Percentiles rank a stretch among this genome's conserved stretches.
Evolutionary conservation across 2,797 vertebrate genomes (phyloP).

Genomic region (Myotis vivesi): DNA sequence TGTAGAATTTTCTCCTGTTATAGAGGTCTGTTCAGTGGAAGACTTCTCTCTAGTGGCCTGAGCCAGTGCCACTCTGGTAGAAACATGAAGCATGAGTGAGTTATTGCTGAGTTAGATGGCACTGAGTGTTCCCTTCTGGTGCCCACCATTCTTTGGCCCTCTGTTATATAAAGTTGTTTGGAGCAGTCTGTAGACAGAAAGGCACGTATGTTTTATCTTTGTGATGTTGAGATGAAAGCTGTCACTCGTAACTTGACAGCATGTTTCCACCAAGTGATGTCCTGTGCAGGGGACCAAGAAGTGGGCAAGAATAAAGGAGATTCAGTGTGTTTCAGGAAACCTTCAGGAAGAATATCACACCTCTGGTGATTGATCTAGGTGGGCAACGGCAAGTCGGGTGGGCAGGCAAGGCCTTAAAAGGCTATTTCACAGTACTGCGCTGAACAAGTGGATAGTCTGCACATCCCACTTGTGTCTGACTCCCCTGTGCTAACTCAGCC

Average conservation of each 20-base stretch:
- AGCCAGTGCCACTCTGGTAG: background rate
- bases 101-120: background rate
- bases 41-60: background rate
- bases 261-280: background rate
- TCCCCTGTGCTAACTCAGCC: background rate
- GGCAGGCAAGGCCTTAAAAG: background rate
- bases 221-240: background rate
- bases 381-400: background rate
- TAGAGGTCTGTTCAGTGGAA: background rate
- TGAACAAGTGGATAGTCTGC: background rate
- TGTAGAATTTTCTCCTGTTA: conserved; percentile 11
- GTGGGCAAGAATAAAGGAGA: background rate
- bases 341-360: background rate
- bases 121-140: background rate
- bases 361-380: background rate
- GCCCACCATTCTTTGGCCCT: background rate
- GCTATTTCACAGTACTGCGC: background rate
- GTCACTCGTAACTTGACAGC: background rate
- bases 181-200: background rate
- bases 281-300: background rate
- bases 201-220: background rate
- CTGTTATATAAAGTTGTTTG: background rate
- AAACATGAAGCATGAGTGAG: background rate
- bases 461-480: background rate
- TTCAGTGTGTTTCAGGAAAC: background rate